These are phyloP conservation scores for Autographa gamma DNA, from an alignment of 2,888 invertebrate genomes.

Conservation along the genomic window DNA sequence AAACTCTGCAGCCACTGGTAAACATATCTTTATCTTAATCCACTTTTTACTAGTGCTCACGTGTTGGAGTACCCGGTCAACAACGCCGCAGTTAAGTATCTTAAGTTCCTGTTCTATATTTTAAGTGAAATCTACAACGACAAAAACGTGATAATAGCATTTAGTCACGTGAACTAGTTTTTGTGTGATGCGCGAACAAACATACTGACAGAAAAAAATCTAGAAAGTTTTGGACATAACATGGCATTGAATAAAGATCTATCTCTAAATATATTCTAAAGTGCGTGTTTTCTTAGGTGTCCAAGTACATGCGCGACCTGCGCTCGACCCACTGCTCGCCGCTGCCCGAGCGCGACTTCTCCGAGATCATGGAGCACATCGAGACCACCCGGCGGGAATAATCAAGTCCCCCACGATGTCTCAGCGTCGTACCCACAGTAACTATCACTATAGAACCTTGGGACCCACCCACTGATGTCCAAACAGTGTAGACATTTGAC, in stretches of 20 bases:
- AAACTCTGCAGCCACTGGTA: conserved; percentile 53
- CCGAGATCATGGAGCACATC: conserved; percentile 35
- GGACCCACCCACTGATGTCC: background rate
- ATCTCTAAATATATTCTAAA: too few relatives aligned
- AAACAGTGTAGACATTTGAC: conserved; percentile 10
- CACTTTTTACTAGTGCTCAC: too few relatives aligned
- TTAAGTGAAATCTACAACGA: too few relatives aligned
- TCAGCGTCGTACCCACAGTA: conserved; percentile 7
- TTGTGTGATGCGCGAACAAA: too few relatives aligned
- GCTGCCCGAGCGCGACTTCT: conserved; percentile 90
- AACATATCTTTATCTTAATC: background rate
- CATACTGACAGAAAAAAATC: too few relatives aligned
- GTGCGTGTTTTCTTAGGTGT: conserved; percentile 89
- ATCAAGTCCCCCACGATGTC: conserved; percentile 4
- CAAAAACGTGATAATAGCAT: too few relatives aligned
- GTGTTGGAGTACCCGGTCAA: too few relatives aligned
- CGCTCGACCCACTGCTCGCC: conserved; percentile 96
- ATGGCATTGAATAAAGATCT: too few relatives aligned
- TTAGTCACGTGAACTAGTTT: too few relatives aligned
- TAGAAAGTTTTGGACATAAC: conserved; percentile 33
- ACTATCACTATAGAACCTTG: background rate
- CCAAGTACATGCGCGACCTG: conserved; percentile 94
- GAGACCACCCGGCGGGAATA: conserved; percentile 15
- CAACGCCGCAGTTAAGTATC: too few relatives aligned
- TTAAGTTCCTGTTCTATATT: too few relatives aligned